A percentile compares a stretch with the other conserved stretches of the same genome.
Conservation (phyloP, 92 coral and sea anemone genomes). For the Muricea muricata region DNA sequence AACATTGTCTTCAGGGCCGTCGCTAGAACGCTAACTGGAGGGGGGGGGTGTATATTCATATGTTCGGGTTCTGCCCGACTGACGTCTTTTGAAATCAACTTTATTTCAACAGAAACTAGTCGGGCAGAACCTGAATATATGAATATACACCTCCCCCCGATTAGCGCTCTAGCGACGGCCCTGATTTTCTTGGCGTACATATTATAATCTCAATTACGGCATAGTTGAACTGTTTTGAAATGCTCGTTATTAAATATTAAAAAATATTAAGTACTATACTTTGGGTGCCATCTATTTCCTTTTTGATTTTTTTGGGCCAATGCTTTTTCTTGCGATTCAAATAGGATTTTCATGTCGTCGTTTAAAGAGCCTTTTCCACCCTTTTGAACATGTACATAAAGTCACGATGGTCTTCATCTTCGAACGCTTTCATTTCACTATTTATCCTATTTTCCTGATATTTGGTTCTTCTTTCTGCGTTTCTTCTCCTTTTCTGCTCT, state of each 20-base stretch:
- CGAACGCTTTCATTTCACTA: slow-evolving; percentile 44
- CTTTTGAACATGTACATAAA: slow-evolving; percentile 25
- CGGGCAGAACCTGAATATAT: too few species aligned
- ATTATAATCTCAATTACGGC: too few species aligned
- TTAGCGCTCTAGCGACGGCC: too few species aligned
- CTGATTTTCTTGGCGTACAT: too few species aligned
- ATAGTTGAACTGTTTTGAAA: too few species aligned
- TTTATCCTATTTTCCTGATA: not conserved
- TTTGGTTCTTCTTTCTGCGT: slow-evolving; percentile 34
- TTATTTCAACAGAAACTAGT: too few species aligned
- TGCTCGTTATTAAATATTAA: not conserved
- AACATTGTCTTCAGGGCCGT: too few species aligned
- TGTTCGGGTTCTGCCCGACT: too few species aligned
- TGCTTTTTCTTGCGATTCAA: slow-evolving; percentile 41
- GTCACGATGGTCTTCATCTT: slow-evolving; percentile 44
- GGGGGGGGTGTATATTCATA: too few species aligned
- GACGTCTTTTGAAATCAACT: too few species aligned
- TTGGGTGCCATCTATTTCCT: slow-evolving; percentile 62
- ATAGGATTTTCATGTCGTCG: slow-evolving; percentile 52
- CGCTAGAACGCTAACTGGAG: too few species aligned
- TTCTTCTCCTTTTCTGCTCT: slow-evolving; percentile 30
- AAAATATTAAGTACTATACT: not conserved
- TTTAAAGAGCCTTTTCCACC: not conserved
- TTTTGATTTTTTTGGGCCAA: not conserved
- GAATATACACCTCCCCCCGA: too few species aligned